Conservation (phyloP, 2,888 invertebrate genomes). For the Clistopyga incitator region DNA sequence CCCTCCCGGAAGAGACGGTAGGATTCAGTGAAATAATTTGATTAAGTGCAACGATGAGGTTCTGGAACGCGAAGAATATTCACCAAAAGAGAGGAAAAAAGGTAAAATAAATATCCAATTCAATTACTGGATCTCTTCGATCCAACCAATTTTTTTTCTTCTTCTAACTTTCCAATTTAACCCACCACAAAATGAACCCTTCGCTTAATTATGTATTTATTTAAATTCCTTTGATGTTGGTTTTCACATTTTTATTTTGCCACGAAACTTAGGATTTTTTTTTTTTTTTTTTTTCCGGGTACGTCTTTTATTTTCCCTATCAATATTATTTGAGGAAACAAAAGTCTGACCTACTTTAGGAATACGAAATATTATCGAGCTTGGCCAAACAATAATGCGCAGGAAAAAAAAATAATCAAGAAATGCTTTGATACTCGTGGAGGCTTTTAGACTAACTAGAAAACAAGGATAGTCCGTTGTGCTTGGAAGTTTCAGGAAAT, state of each 20-base stretch:
- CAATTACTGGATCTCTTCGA: background rate
- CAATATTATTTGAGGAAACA: background rate
- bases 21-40: background rate
- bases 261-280: background rate
- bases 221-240: background rate
- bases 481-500: conserved; percentile 11
- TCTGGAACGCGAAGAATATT: background rate
- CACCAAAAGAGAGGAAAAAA: background rate
- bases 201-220: background rate
- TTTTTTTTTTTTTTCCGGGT: background rate
- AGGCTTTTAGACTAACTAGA: conserved; percentile 31
- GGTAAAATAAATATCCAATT: conserved; percentile 5
- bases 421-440: background rate
- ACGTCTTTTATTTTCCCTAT: background rate
- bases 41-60: conserved; percentile 11
- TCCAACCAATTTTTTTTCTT: background rate
- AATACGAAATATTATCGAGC: conserved; percentile 6
- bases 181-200: background rate
- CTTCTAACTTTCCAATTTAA: background rate
- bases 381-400: conserved; percentile 7
- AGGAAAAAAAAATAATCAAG: conserved; percentile 25
- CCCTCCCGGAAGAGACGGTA: background rate
- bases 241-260: background rate
- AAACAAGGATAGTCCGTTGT: background rate
- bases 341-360: background rate